Conservation (phyloP, 2,888 invertebrate genomes). For the Rotaria sp. region DNA sequence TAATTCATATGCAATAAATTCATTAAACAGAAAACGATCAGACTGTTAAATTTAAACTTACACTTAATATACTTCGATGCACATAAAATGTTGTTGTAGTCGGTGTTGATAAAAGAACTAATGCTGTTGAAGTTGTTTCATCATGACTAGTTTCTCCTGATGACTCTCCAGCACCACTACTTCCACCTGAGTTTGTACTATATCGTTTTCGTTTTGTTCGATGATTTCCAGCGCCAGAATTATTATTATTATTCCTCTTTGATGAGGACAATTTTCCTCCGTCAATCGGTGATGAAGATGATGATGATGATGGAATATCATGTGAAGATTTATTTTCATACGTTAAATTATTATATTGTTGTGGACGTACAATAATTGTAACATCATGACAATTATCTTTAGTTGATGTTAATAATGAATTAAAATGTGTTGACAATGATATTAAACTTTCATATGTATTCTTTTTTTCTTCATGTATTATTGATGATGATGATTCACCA, state of each 20-base stretch:
- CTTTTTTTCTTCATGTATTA: slow-evolving; percentile 12
- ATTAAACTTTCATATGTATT: slow-evolving; percentile 24
- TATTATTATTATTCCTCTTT: neutral
- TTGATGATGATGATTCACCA: slow-evolving; percentile 10
- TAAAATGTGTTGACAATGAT: neutral
- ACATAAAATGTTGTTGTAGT: neutral
- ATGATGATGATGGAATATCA: neutral
- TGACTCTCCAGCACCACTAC: slow-evolving; percentile 17
- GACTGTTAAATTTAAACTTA: neutral
- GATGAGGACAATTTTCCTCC: neutral
- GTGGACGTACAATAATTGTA: slow-evolving; percentile 17
- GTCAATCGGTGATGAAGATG: neutral
- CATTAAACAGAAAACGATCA: no score
- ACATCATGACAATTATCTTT: slow-evolving; percentile 19
- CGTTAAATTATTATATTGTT: neutral
- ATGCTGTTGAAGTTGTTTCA: neutral
- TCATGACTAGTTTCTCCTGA: neutral
- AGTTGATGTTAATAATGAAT: neutral
- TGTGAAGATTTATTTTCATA: neutral
- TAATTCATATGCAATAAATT: no score
- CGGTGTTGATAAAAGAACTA: neutral
- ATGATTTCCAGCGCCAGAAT: neutral
- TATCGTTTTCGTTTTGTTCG: slow-evolving; percentile 27
- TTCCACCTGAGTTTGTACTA: slow-evolving; percentile 24
- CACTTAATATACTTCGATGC: slow-evolving; percentile 27